phyloP scores from a whole-genome alignment of 64 coral and sea anemone genomes.

The Montipora sp. region DNA sequence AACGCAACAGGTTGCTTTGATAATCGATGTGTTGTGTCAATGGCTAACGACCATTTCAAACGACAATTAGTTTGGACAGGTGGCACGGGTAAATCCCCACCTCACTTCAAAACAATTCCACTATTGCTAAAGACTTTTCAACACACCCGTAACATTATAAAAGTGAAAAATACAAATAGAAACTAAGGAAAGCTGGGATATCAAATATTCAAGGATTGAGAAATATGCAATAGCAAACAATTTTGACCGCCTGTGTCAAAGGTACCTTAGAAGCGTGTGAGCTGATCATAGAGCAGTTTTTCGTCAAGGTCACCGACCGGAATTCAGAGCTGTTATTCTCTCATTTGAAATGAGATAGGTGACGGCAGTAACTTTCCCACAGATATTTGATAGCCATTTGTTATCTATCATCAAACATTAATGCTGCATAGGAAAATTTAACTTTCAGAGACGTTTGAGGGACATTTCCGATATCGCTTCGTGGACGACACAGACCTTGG shows the following conservation, averaged over 20 bases:
- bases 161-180: not conserved
- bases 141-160: not conserved
- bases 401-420: not conserved
- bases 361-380: not conserved
- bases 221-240: not conserved
- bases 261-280: not conserved
- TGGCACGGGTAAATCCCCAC: constrained; percentile 1
- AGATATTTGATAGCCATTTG: not conserved
- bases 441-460: not conserved
- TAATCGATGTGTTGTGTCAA: not conserved
- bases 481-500: not conserved
- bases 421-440: not conserved
- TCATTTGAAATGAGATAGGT: not conserved
- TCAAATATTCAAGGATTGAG: not conserved
- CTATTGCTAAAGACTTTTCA: not conserved
- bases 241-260: not conserved
- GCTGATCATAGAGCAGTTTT: not conserved
- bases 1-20: not conserved
- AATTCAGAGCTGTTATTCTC: not conserved
- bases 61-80: constrained; percentile 18
- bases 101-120: constrained; percentile 14
- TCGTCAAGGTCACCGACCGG: not conserved
- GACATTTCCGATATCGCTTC: not conserved
- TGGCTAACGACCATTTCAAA: not conserved
- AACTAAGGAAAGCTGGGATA: not conserved